A percentile compares a stretch with the other conserved stretches of the same genome.
These are phyloP conservation scores for Meliscaeva auricollis DNA, from an alignment of 2,888 invertebrate genomes.

Conservation along the genomic window DNA sequence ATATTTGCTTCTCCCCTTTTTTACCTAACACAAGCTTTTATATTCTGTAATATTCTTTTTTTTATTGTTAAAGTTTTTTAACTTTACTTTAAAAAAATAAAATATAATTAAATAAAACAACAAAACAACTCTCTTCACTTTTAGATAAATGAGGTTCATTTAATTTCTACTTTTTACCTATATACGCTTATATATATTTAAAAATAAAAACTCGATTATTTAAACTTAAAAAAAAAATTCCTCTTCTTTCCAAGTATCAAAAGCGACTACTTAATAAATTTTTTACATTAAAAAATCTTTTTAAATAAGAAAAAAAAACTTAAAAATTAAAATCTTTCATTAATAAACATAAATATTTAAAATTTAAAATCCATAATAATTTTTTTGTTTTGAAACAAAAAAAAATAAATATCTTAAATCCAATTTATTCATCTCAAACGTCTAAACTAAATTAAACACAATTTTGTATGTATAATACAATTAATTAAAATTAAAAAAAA, in stretches of 20 bases:
- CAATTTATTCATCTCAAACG: constrained; percentile 43
- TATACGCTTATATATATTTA: constrained; percentile 49
- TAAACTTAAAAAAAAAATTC: constrained; percentile 76
- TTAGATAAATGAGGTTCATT: constrained; percentile 42
- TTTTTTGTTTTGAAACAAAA: constrained; percentile 26
- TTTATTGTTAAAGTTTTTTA: constrained; percentile 50
- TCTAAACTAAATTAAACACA: constrained; percentile 22
- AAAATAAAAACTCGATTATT: constrained; percentile 32
- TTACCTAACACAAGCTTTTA: constrained; percentile 46
- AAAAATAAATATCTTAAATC: constrained; percentile 54
- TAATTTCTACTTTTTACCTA: constrained; percentile 23
- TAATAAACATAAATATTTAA: constrained; percentile 57
- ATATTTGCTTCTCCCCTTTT: constrained; percentile 36
- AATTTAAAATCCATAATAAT: constrained; percentile 14
- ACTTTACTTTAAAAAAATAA: neutral
- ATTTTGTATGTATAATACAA: constrained; percentile 67
- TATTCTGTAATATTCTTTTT: constrained; percentile 36
- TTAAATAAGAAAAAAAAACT: constrained; percentile 49
- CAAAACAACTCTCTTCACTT: neutral
- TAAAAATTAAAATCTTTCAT: constrained; percentile 28
- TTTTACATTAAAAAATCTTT: constrained; percentile 30
- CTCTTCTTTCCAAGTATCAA: constrained; percentile 83
- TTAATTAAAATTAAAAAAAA: constrained; percentile 34
- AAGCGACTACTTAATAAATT: constrained; percentile 78
- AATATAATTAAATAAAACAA: neutral